Evolutionary conservation across 1,140 invertebrate species (phyloP).

Genomic region (Macrostomum lignano): DNA sequence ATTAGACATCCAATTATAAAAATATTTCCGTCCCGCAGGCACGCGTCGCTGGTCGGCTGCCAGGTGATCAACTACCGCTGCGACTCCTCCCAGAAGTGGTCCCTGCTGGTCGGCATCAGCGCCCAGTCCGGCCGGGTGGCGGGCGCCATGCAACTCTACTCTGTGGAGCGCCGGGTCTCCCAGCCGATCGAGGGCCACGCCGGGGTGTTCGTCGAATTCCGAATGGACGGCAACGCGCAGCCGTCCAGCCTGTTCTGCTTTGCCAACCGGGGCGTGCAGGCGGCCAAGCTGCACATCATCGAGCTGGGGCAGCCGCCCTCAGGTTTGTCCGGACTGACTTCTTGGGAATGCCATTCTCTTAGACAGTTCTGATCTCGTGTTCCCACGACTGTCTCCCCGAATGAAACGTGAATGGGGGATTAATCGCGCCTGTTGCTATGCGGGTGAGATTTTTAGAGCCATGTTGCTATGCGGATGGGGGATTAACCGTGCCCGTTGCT

Average conservation of each 20-base stretch:
- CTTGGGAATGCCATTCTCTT: no score
- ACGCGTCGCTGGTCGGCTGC: conserved; percentile 66
- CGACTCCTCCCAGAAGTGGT: conserved; percentile 78
- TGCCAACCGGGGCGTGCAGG: conserved; percentile 43
- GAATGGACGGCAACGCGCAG: conserved; percentile 81
- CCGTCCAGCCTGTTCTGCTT: conserved; percentile 86
- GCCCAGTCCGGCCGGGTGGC: conserved; percentile 76
- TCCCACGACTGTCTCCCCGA: no score
- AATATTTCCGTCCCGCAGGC: no score
- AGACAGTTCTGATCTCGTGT: no score
- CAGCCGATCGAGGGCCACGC: conserved; percentile 98
- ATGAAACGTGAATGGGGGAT: no score
- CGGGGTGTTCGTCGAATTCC: conserved; percentile 81
- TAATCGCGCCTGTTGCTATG: no score
- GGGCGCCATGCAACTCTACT: conserved; percentile 94
- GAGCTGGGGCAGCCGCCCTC: conserved; percentile 84
- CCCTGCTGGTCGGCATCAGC: conserved; percentile 77
- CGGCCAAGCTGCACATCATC: conserved; percentile 62
- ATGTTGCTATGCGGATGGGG: no score
- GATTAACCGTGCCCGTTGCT: no score
- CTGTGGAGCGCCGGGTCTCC: conserved; percentile 48
- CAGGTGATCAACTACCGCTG: conserved; percentile 97
- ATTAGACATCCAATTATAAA: no score
- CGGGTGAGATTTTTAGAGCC: no score
- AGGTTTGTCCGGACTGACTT: no score